Conservation (phyloP, 2,113 vertebrate genomes). For the Hassar affinis region DNA sequence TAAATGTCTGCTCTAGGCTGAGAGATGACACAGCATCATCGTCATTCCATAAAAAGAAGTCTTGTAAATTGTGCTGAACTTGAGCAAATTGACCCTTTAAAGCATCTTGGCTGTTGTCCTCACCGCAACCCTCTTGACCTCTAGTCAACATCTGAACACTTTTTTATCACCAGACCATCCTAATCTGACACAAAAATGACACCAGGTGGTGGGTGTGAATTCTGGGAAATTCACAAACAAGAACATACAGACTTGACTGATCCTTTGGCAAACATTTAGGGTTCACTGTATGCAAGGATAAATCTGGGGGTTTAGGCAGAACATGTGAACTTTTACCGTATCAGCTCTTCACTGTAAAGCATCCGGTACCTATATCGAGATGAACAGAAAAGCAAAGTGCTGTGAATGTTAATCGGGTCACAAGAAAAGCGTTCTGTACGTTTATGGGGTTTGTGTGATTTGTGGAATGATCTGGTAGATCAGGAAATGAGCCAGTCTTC, state of each 20-base stretch:
- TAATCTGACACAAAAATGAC: not conserved
- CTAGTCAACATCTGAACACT: conserved; percentile 30
- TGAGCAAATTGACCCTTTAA: not conserved
- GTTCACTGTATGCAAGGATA: not conserved
- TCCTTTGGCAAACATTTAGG: not conserved
- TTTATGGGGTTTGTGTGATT: not conserved
- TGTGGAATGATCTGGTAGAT: not conserved
- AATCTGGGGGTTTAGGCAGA: not conserved
- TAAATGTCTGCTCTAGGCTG: conserved; percentile 23
- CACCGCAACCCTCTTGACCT: conserved; percentile 38
- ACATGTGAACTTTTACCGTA: not conserved
- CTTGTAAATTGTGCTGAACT: not conserved
- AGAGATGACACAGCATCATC: conserved; percentile 53
- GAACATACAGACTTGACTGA: not conserved
- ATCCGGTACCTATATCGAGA: not conserved
- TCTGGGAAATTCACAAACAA: not conserved
- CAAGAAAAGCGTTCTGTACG: not conserved
- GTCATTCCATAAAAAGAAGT: not conserved
- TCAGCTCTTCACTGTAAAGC: not conserved
- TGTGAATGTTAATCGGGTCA: not conserved
- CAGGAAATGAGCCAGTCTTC: not conserved
- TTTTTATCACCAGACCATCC: conserved; percentile 20
- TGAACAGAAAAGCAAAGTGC: not conserved
- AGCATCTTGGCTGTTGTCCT: not conserved
- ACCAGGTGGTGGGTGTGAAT: not conserved